These are phyloP conservation scores for Eugnorisma glareosa DNA, from an alignment of 2,888 invertebrate genomes.

Conservation along the genomic window DNA sequence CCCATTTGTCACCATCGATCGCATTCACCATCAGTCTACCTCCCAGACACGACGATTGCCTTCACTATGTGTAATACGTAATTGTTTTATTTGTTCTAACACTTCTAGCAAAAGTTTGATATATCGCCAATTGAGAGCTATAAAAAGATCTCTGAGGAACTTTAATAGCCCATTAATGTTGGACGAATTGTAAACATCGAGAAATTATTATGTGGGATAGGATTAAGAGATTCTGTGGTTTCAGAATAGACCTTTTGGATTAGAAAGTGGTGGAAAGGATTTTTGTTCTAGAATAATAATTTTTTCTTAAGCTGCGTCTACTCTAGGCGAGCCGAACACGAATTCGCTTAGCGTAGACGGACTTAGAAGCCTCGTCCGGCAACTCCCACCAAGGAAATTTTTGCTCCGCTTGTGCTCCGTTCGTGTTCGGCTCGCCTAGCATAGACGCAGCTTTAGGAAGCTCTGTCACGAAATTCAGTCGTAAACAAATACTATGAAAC, in stretches of 20 bases:
- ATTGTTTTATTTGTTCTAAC: constrained; percentile 72
- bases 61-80: constrained; percentile 64
- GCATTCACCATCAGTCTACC: constrained; percentile 75
- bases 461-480: neutral
- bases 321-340: too few relatives aligned
- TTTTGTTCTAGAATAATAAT: constrained; percentile 10
- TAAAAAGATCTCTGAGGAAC: constrained; percentile 55
- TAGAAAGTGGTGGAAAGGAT: constrained; percentile 27
- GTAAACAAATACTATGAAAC: neutral
- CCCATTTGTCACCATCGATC: constrained; percentile 88
- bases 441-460: too few relatives aligned
- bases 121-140: constrained; percentile 64
- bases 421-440: too few relatives aligned
- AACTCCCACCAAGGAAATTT: too few relatives aligned
- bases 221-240: constrained; percentile 63
- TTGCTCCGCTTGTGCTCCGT: too few relatives aligned
- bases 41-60: constrained; percentile 70
- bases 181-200: constrained; percentile 61
- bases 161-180: constrained; percentile 64
- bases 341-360: too few relatives aligned
- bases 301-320: too few relatives aligned
- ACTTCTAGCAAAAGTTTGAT: constrained; percentile 68
- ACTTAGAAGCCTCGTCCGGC: too few relatives aligned
- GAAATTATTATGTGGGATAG: constrained; percentile 58
- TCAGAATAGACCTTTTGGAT: constrained; percentile 56